phyloP scores from a whole-genome alignment of 2,888 invertebrate genomes.

The Thymelicus acteon region DNA sequence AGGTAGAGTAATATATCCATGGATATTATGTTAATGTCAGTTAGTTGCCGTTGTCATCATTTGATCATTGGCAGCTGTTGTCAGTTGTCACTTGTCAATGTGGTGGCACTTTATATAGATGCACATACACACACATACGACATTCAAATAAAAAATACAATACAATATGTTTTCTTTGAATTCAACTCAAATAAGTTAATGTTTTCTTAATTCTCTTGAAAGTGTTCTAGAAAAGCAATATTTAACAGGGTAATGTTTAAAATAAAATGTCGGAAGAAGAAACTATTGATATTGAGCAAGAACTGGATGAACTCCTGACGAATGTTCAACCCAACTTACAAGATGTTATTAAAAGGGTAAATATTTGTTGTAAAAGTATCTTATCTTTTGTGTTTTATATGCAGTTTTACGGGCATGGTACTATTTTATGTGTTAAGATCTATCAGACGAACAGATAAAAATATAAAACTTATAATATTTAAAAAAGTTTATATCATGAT shows the following conservation, averaged over 20 bases:
- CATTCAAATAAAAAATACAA: background rate
- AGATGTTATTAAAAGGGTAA: slow-evolving; percentile 86
- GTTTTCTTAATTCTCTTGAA: slow-evolving; percentile 3
- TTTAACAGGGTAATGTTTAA: slow-evolving; percentile 54
- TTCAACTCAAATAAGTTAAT: slow-evolving; percentile 1
- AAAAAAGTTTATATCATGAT: no score
- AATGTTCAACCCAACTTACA: slow-evolving; percentile 83
- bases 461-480: no score
- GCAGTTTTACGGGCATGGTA: background rate
- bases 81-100: slow-evolving; percentile 8
- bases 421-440: background rate
- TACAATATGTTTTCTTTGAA: slow-evolving; percentile 24
- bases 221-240: slow-evolving; percentile 39
- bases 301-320: slow-evolving; percentile 76
- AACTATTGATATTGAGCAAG: slow-evolving; percentile 74
- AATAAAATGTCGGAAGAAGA: slow-evolving; percentile 70
- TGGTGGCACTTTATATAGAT: background rate
- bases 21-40: no score
- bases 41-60: no score
- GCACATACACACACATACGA: no score
- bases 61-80: background rate
- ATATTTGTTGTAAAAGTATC: slow-evolving; percentile 42
- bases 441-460: no score
- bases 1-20: no score
- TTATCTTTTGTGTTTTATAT: background rate